Percentiles rank a stretch among this genome's conserved stretches.
Conservation (phyloP, 2,888 invertebrate genomes). For the Pristionchus mayeri region DNA sequence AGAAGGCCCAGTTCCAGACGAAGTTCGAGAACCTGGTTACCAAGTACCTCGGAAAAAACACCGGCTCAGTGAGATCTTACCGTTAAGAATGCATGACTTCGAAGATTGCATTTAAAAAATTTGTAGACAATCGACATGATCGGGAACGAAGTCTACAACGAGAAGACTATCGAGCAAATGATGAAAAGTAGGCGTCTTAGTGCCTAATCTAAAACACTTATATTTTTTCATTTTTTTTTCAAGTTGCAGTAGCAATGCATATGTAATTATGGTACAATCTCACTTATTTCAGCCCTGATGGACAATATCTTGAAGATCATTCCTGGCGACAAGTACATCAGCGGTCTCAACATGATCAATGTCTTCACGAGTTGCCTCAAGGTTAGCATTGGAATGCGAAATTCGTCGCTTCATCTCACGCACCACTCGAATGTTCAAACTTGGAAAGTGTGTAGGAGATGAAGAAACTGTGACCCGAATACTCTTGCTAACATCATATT, state of each 20-base stretch:
- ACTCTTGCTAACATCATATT: too few species aligned
- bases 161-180: not conserved
- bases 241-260: too few species aligned
- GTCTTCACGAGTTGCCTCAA: not conserved
- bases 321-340: not conserved
- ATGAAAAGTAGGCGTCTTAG: not conserved
- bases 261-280: too few species aligned
- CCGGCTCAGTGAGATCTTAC: constrained; percentile 1
- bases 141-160: not conserved
- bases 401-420: too few species aligned
- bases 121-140: constrained; percentile 6
- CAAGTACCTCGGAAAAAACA: not conserved
- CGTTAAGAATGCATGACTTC: too few species aligned
- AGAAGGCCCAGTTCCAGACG: not conserved
- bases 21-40: constrained; percentile 36
- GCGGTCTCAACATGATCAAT: not conserved
- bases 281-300: constrained; percentile 24
- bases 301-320: not conserved
- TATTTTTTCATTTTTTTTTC: too few species aligned
- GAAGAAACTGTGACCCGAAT: too few species aligned
- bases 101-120: too few species aligned
- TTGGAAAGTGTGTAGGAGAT: too few species aligned
- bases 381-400: too few species aligned
- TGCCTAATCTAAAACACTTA: too few species aligned
- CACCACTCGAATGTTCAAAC: too few species aligned